These are phyloP conservation scores for Trogon surrucura DNA, from an alignment of 2,113 vertebrate species.

Conservation along the genomic window DNA sequence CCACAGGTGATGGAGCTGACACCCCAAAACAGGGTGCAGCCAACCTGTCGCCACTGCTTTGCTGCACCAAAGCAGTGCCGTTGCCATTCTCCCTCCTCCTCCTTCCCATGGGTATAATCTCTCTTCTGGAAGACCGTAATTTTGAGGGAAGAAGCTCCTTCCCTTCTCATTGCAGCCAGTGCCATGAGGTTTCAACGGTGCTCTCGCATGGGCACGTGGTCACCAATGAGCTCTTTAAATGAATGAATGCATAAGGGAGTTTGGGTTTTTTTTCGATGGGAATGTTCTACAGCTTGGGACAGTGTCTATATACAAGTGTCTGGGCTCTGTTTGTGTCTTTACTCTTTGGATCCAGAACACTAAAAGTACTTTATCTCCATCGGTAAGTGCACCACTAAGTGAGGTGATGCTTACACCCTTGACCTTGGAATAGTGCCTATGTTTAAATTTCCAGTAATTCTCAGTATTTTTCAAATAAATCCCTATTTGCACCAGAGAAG, in stretches of 20 bases:
- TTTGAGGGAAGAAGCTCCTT: background rate
- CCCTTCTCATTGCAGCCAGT: accelerated
- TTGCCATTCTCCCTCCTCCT: background rate
- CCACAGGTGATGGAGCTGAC: background rate
- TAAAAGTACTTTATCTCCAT: background rate
- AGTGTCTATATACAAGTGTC: background rate
- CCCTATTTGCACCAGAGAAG: background rate
- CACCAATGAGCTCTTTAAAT: background rate
- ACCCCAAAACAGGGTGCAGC: background rate
- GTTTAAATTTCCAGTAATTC: slow-evolving; percentile 4
- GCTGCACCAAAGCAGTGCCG: accelerated
- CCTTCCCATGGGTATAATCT: accelerated
- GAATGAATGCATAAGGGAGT: background rate
- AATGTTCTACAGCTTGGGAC: background rate
- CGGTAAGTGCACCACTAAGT: background rate
- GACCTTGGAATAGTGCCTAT: background rate
- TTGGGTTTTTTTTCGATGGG: background rate
- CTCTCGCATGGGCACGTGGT: accelerated
- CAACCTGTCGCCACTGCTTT: background rate
- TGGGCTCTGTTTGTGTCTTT: background rate
- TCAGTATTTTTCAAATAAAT: background rate
- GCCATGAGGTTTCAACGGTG: background rate
- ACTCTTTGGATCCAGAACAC: background rate
- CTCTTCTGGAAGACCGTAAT: background rate
- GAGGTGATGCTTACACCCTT: background rate